Evolutionary conservation across 1,140 invertebrate genomes (phyloP).

Genomic region (Armadillidium nasatum): DNA sequence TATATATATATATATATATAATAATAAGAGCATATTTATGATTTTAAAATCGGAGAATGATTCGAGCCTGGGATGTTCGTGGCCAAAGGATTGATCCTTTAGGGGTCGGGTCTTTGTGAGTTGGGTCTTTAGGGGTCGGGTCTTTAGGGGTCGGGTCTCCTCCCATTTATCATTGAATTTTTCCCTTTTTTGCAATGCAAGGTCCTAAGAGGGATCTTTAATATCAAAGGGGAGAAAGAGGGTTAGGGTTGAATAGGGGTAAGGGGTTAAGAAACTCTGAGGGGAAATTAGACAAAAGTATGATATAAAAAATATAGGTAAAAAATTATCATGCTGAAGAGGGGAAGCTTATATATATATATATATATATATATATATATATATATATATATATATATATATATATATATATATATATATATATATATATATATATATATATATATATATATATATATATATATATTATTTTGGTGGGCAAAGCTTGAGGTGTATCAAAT

Average conservation of each 20-base stretch:
- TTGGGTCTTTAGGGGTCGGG: not conserved
- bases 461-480: too few species aligned
- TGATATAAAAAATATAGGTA: not conserved
- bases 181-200: not conserved
- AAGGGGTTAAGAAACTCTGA: too few species aligned
- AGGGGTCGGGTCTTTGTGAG: not conserved
- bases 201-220: not conserved
- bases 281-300: not conserved
- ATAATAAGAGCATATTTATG: too few species aligned
- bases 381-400: constrained; percentile 6
- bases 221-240: not conserved
- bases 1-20: too few species aligned
- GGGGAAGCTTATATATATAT: not conserved
- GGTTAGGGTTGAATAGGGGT: not conserved
- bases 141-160: not conserved
- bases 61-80: too few species aligned
- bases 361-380: constrained; percentile 2
- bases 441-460: too few species aligned
- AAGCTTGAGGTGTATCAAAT: too few species aligned
- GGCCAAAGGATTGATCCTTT: too few species aligned
- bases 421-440: too few species aligned
- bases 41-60: too few species aligned
- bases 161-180: not conserved
- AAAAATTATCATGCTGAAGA: too few species aligned
- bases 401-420: too few species aligned